These are phyloP conservation scores for Xenopus borealis DNA, from an alignment of 2,113 vertebrate species.

Conservation along the genomic window DNA sequence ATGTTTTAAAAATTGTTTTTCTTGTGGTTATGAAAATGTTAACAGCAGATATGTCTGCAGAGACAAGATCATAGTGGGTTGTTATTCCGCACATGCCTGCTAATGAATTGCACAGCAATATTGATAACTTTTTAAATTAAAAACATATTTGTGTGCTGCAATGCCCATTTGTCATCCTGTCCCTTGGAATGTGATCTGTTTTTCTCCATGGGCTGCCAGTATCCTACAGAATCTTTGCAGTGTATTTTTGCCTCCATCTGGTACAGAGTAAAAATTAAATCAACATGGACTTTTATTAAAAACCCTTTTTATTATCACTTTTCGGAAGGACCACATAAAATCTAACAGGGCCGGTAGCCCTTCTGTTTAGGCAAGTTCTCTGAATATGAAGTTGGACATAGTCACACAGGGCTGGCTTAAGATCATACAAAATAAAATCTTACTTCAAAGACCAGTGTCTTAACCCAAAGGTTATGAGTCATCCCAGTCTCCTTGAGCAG, in stretches of 20 bases:
- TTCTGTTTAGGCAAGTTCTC: background rate
- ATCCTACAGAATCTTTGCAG: constrained; percentile 12
- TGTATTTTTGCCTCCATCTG: constrained; percentile 17
- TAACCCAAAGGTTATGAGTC: constrained; percentile 37
- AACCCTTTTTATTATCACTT: background rate
- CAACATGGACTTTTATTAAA: background rate
- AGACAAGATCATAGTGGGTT: background rate
- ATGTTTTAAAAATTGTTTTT: too few species aligned
- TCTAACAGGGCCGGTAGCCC: background rate
- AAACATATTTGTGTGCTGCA: constrained; percentile 42
- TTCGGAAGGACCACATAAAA: background rate
- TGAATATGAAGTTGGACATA: background rate
- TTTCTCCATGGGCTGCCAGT: constrained; percentile 9
- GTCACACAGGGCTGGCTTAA: background rate
- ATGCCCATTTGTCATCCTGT: constrained; percentile 36
- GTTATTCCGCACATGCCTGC: constrained; percentile 7
- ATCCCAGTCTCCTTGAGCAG: background rate
- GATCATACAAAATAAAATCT: constrained; percentile 10
- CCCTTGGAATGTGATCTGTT: constrained; percentile 21
- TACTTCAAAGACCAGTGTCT: constrained; percentile 11
- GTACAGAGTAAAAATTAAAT: constrained; percentile 24
- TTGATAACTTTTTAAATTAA: constrained; percentile 46
- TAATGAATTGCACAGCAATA: constrained; percentile 30
- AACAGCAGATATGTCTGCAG: background rate
- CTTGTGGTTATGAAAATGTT: background rate